A percentile compares a stretch with the other conserved stretches of the same genome.
These are phyloP conservation scores for Zosterops borbonicus DNA, from an alignment of 2,113 vertebrate species.

Conservation along the genomic window DNA sequence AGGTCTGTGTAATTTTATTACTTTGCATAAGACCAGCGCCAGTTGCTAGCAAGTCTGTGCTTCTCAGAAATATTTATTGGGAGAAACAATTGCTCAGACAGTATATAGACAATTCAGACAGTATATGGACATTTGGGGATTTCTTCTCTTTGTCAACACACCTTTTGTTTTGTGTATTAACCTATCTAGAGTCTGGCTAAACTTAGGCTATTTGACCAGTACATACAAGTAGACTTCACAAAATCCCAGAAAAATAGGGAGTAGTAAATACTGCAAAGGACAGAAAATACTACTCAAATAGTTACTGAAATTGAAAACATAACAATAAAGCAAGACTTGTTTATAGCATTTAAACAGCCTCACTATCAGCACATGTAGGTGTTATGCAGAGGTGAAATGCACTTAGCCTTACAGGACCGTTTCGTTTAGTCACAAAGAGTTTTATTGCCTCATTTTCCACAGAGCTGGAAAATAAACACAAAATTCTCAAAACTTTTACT, in stretches of 20 bases:
- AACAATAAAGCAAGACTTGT: neutral
- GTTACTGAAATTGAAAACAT: neutral
- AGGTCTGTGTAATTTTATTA: neutral
- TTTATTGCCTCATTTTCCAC: neutral
- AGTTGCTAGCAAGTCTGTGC: neutral
- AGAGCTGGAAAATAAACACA: neutral
- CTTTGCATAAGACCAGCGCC: neutral
- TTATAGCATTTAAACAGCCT: neutral
- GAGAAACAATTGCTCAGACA: neutral
- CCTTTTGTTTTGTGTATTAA: neutral
- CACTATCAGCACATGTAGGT: neutral
- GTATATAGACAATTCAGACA: neutral
- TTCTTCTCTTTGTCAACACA: neutral
- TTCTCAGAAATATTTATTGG: neutral
- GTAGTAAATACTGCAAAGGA: neutral
- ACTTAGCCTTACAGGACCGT: neutral
- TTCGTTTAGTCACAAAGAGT: neutral
- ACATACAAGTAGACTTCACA: neutral
- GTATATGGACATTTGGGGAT: neutral
- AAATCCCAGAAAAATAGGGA: neutral
- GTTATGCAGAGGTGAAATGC: neutral
- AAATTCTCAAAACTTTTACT: neutral
- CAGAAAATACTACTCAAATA: neutral
- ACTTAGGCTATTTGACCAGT: neutral
- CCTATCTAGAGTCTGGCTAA: neutral